Evolutionary conservation across 1,140 invertebrate genomes (phyloP).

Genomic region (Tachypleus tridentatus): DNA sequence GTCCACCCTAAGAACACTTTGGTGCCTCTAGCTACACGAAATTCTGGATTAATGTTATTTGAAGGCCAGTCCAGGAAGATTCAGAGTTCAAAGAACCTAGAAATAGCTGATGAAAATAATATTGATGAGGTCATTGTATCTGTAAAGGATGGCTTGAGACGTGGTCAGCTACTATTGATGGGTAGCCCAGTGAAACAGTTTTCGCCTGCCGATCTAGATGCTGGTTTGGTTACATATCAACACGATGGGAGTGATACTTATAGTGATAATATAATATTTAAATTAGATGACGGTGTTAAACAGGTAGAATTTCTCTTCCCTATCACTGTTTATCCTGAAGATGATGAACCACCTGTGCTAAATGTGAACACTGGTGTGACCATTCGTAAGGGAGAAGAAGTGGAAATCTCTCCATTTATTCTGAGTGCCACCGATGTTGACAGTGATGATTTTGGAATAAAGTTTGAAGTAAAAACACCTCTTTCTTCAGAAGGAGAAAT

Average conservation of each 20-base stretch:
- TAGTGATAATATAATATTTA: slow-evolving; percentile 37
- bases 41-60: slow-evolving; percentile 32
- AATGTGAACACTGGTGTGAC: slow-evolving; percentile 35
- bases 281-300: slow-evolving; percentile 33
- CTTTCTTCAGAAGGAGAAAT: slow-evolving; percentile 30
- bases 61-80: slow-evolving; percentile 35
- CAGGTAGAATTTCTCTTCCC: slow-evolving; percentile 37
- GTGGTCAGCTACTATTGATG: slow-evolving; percentile 31
- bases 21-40: slow-evolving; percentile 31
- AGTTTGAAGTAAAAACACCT: slow-evolving; percentile 30
- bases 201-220: slow-evolving; percentile 32
- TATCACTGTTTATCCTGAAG: slow-evolving; percentile 34
- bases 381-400: slow-evolving; percentile 29
- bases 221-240: slow-evolving; percentile 32
- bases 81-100: slow-evolving; percentile 29
- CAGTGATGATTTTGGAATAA: slow-evolving; percentile 33
- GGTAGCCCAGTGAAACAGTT: slow-evolving; percentile 30
- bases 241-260: slow-evolving; percentile 36
- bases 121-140: slow-evolving; percentile 32
- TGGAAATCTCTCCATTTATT: slow-evolving; percentile 30
- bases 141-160: slow-evolving; percentile 31
- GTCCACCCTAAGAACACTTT: slow-evolving; percentile 36
- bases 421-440: slow-evolving; percentile 37
- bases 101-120: slow-evolving; percentile 37
- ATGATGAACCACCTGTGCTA: slow-evolving; percentile 35